Conservation (phyloP, 1,140 invertebrate genomes). For the Myzus persicae region DNA sequence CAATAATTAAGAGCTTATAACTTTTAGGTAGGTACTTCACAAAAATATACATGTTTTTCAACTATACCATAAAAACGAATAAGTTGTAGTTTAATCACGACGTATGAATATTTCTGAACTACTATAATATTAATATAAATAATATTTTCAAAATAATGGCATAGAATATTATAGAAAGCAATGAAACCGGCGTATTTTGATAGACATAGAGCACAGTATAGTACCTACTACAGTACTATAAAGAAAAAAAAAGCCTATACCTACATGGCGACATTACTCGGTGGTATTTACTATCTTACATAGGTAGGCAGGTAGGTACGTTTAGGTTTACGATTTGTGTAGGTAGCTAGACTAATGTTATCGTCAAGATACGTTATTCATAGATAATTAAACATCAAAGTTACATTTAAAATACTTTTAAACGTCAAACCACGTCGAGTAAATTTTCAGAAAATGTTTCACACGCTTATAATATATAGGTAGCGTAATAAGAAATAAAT, state of each 20-base stretch:
- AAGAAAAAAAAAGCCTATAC: too few relatives aligned
- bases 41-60: background rate
- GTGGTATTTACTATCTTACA: background rate
- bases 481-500: constrained; percentile 11
- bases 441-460: background rate
- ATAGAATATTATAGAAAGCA: background rate
- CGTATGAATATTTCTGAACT: background rate
- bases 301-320: too few relatives aligned
- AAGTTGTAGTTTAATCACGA: background rate
- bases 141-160: constrained; percentile 7
- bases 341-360: background rate
- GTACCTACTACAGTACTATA: too few relatives aligned
- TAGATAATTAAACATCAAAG: background rate
- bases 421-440: background rate
- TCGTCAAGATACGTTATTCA: background rate
- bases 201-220: background rate
- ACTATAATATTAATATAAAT: background rate
- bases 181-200: background rate
- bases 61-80: background rate
- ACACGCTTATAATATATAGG: background rate
- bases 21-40: background rate
- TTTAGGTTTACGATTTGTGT: background rate
- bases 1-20: background rate
- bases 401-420: background rate
- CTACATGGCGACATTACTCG: background rate